Percentiles rank a stretch among this genome's conserved stretches.
phyloP scores from a whole-genome alignment of 2,113 vertebrate genomes.

The Saccopteryx leptura region DNA sequence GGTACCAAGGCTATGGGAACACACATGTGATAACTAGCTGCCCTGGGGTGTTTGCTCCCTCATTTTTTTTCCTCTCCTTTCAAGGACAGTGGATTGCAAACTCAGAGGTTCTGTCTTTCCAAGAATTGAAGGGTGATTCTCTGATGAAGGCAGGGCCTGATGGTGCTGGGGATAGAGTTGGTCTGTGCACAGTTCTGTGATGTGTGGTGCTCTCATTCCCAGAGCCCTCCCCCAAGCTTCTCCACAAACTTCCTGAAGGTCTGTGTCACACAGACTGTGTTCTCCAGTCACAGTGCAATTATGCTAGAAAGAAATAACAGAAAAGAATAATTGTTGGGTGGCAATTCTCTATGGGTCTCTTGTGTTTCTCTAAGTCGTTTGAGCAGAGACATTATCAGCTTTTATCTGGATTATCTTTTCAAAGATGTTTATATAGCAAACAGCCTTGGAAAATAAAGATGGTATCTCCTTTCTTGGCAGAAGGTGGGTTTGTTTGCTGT shows the following conservation, averaged over 20 bases:
- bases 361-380: background rate
- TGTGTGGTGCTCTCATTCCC: background rate
- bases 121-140: background rate
- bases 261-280: background rate
- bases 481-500: background rate
- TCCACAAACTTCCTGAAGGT: background rate
- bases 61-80: background rate
- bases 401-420: slow-evolving; percentile 3
- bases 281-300: background rate
- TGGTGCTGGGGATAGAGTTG: background rate
- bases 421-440: background rate
- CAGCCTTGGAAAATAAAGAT: background rate
- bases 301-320: slow-evolving; percentile 14
- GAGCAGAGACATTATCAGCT: background rate
- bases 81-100: background rate
- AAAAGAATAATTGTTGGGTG: background rate
- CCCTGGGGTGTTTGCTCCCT: background rate
- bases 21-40: background rate
- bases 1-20: background rate
- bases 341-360: background rate
- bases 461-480: background rate
- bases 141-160: background rate
- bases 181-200: background rate
- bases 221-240: background rate
- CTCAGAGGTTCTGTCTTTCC: background rate